phyloP scores from a whole-genome alignment of 2,797 vertebrate genomes.

The Ctenosaura bakeri region DNA sequence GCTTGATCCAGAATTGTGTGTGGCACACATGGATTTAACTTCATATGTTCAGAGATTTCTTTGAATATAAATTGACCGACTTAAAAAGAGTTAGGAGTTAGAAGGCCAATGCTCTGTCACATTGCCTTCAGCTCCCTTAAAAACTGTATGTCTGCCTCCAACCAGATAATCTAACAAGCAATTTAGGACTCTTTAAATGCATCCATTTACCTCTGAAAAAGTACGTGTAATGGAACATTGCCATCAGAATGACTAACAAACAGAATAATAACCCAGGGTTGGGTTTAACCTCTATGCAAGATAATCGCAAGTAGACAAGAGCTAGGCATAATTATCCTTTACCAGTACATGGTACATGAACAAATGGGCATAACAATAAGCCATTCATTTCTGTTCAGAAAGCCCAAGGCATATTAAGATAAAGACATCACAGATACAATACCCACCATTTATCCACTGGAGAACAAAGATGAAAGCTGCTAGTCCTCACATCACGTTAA shows the following conservation, averaged over 20 bases:
- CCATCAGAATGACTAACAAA: conserved; percentile 5
- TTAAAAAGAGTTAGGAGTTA: background rate
- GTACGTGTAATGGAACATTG: background rate
- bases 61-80: background rate
- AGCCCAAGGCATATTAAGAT: background rate
- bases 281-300: background rate
- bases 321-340: background rate
- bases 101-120: background rate
- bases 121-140: background rate
- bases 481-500: background rate
- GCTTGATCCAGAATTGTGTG: background rate
- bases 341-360: background rate
- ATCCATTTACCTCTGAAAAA: background rate
- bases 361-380: background rate
- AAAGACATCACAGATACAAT: background rate
- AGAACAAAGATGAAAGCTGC: background rate
- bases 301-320: background rate
- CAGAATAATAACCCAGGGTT: background rate
- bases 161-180: background rate
- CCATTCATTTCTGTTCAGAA: background rate
- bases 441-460: background rate
- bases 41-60: background rate
- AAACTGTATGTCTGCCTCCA: background rate
- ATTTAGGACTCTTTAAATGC: background rate
- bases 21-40: background rate